Percentiles rank a stretch among this genome's conserved stretches.
phyloP scores from a whole-genome alignment of 2,888 invertebrate genomes.

The Drosophila monieri region DNA sequence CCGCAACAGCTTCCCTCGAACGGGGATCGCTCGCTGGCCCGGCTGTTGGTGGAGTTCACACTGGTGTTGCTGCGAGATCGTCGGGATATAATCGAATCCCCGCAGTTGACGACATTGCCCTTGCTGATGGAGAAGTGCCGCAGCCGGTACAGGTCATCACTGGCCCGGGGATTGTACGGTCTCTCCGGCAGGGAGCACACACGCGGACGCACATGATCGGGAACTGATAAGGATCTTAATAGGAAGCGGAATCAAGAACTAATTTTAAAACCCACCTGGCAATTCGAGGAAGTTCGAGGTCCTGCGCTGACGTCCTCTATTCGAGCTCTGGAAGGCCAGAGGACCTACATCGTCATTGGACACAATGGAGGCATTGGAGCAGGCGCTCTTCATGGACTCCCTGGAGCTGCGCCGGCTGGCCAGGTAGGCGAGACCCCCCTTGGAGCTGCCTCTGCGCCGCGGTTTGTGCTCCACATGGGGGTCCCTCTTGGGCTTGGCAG shows the following conservation, averaged over 20 bases:
- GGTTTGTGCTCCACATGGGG: slow-evolving; percentile 82
- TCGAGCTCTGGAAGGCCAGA: slow-evolving; percentile 91
- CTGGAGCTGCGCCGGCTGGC: slow-evolving; percentile 94
- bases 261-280: slow-evolving; percentile 86
- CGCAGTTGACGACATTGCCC: slow-evolving; percentile 94
- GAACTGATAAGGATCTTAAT: slow-evolving; percentile 85
- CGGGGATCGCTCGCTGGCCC: slow-evolving; percentile 92
- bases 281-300: slow-evolving; percentile 94
- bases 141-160: slow-evolving; percentile 93
- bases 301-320: slow-evolving; percentile 90
- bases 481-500: slow-evolving; percentile 57
- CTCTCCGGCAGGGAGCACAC: slow-evolving; percentile 94
- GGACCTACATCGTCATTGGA: slow-evolving; percentile 93
- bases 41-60: slow-evolving; percentile 93
- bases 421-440: slow-evolving; percentile 90
- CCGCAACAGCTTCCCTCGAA: slow-evolving; percentile 95
- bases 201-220: slow-evolving; percentile 92
- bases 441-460: slow-evolving; percentile 87
- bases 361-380: slow-evolving; percentile 88
- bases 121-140: slow-evolving; percentile 94
- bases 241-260: not conserved
- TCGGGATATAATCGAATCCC: slow-evolving; percentile 94
- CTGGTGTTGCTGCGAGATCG: slow-evolving; percentile 94
- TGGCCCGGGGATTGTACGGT: slow-evolving; percentile 92
- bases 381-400: slow-evolving; percentile 87